A percentile compares a stretch with the other conserved stretches of the same genome.
phyloP scores from a whole-genome alignment of 2,888 invertebrate genomes.

The Lypha dubia region DNA sequence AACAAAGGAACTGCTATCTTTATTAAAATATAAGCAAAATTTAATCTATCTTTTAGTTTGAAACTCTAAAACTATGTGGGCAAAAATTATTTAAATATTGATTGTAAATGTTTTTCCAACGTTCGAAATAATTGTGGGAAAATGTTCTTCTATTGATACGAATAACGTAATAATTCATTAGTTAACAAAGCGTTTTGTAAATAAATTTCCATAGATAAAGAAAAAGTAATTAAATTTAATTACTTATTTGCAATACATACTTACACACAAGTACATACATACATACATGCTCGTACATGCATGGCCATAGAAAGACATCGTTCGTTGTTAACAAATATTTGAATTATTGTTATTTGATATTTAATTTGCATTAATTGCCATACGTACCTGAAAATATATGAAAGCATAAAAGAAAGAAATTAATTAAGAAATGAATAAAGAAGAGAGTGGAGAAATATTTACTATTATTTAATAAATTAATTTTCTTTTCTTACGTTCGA shows the following conservation, averaged over 20 bases:
- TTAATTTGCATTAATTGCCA: slow-evolving; percentile 13
- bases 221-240: slow-evolving; percentile 53
- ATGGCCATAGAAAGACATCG: neutral
- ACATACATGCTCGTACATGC: slow-evolving; percentile 9
- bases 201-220: slow-evolving; percentile 33
- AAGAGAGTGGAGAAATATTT: slow-evolving; percentile 24
- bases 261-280: too few species aligned
- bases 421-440: neutral
- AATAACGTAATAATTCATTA: slow-evolving; percentile 33
- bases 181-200: slow-evolving; percentile 32
- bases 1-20: neutral
- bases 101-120: neutral
- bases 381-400: slow-evolving; percentile 45
- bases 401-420: slow-evolving; percentile 12
- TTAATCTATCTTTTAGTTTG: neutral
- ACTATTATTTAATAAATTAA: slow-evolving; percentile 35
- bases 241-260: slow-evolving; percentile 22
- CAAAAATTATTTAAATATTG: neutral
- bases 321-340: slow-evolving; percentile 33
- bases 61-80: neutral
- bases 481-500: slow-evolving; percentile 15
- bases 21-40: neutral
- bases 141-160: slow-evolving; percentile 22
- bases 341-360: slow-evolving; percentile 40
- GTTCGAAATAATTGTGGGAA: slow-evolving; percentile 9